phyloP scores from a whole-genome alignment of 2,888 invertebrate species.

The Pachydiplax longipennis region DNA sequence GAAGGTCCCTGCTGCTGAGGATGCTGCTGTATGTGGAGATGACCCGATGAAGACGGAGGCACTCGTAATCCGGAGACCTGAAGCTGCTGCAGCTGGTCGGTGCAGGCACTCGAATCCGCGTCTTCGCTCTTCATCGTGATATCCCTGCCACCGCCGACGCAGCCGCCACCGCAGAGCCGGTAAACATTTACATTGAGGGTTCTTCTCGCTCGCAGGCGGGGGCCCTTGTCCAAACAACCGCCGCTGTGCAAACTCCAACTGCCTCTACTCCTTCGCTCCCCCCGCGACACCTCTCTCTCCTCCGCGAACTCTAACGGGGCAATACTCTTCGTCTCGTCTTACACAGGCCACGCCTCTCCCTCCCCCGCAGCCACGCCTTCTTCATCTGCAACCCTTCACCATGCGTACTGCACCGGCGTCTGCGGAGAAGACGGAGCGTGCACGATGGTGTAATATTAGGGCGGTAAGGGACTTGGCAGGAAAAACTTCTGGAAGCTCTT shows the following conservation, averaged over 20 bases:
- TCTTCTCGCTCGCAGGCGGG: not conserved
- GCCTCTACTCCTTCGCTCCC: not conserved
- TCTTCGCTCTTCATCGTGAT: slow-evolving; percentile 37
- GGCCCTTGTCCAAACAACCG: not conserved
- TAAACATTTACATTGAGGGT: slow-evolving; percentile 16
- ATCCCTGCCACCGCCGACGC: slow-evolving; percentile 3
- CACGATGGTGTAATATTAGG: not conserved
- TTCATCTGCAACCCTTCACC: not conserved
- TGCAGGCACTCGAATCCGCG: slow-evolving; percentile 24
- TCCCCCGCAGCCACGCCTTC: not conserved
- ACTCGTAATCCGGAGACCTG: not conserved
- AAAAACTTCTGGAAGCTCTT: not conserved
- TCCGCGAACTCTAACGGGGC: not conserved
- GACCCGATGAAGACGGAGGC: not conserved
- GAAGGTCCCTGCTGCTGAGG: not conserved
- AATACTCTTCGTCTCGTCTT: not conserved
- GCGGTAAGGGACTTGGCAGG: not conserved
- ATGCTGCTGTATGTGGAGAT: not conserved
- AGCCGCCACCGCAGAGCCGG: slow-evolving; percentile 7
- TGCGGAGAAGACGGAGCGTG: too few species aligned
- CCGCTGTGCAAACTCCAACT: not conserved
- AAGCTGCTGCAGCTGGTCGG: not conserved
- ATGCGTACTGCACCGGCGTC: too few species aligned
- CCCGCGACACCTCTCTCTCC: not conserved
- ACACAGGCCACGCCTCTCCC: not conserved